phyloP scores from a whole-genome alignment of 2,797 vertebrate genomes.

The Philypnodon macrostomus region DNA sequence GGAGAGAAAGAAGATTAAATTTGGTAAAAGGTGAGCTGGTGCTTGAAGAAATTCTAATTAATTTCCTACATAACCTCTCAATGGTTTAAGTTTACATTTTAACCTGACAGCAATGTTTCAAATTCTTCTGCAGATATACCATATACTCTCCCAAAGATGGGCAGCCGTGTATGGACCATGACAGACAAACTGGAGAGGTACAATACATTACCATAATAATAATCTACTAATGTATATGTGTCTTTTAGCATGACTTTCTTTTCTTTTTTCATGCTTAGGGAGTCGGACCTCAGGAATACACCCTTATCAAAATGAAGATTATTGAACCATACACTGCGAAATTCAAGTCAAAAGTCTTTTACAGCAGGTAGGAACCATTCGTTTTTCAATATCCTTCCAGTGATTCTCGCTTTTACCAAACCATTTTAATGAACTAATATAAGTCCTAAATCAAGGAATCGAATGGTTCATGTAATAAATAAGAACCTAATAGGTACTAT shows the following conservation, averaged over 20 bases:
- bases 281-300: slow-evolving; percentile 96
- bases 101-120: slow-evolving; percentile 4
- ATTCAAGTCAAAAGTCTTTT: slow-evolving; percentile 84
- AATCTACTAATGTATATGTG: too few species aligned
- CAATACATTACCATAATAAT: too few species aligned
- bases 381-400: too few species aligned
- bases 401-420: too few species aligned
- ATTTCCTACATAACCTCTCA: not conserved
- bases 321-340: slow-evolving; percentile 90
- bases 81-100: not conserved
- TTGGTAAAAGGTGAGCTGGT: slow-evolving; percentile 88
- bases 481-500: too few species aligned
- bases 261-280: slow-evolving; percentile 74
- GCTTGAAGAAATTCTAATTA: not conserved
- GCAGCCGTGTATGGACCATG: slow-evolving; percentile 98
- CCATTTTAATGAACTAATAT: not conserved
- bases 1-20: slow-evolving; percentile 94
- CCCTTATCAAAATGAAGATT: slow-evolving; percentile 94
- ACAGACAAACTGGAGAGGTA: slow-evolving; percentile 98
- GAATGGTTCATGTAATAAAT: too few species aligned
- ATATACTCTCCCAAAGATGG: slow-evolving; percentile 97
- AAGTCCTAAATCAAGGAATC: too few species aligned
- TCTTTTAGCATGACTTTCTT: too few species aligned
- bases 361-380: slow-evolving; percentile 77
- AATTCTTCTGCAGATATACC: slow-evolving; percentile 82